Conservation (phyloP, 2,797 vertebrate genomes). For the Apogon hyalosoma region DNA sequence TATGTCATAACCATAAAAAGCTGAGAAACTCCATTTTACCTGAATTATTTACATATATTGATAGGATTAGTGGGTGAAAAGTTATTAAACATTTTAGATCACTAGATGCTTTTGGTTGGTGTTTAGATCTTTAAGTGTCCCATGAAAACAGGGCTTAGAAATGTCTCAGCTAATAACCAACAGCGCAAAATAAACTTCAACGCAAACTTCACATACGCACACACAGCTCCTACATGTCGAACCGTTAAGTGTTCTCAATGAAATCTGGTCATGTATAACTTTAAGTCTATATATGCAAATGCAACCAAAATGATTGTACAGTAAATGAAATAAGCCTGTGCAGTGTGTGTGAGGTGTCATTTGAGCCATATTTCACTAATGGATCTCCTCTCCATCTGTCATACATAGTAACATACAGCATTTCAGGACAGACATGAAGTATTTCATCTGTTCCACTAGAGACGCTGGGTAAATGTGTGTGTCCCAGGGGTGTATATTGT, state of each 20-base stretch:
- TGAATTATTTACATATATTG: too few species aligned
- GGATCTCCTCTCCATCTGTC: constrained; percentile 68
- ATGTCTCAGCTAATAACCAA: too few species aligned
- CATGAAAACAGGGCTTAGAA: too few species aligned
- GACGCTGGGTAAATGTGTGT: constrained; percentile 35
- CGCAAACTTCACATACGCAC: neutral
- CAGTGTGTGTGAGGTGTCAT: constrained; percentile 35
- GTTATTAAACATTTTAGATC: too few species aligned
- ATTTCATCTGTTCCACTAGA: constrained; percentile 60
- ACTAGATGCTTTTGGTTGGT: too few species aligned
- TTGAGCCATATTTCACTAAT: constrained; percentile 47
- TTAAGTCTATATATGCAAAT: neutral
- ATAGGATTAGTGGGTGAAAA: too few species aligned
- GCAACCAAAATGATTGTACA: neutral
- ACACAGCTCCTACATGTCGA: too few species aligned
- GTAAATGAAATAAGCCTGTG: neutral
- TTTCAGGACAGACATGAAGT: constrained; percentile 60
- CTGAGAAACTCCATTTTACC: too few species aligned
- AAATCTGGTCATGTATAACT: neutral
- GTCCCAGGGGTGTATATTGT: constrained; percentile 61
- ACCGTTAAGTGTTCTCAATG: too few species aligned
- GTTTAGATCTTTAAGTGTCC: too few species aligned
- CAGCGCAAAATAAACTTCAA: too few species aligned
- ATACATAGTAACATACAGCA: constrained; percentile 42
- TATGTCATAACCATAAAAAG: too few species aligned